Conservation (phyloP, 2,888 invertebrate species). For the Drosophila rubida region DNA sequence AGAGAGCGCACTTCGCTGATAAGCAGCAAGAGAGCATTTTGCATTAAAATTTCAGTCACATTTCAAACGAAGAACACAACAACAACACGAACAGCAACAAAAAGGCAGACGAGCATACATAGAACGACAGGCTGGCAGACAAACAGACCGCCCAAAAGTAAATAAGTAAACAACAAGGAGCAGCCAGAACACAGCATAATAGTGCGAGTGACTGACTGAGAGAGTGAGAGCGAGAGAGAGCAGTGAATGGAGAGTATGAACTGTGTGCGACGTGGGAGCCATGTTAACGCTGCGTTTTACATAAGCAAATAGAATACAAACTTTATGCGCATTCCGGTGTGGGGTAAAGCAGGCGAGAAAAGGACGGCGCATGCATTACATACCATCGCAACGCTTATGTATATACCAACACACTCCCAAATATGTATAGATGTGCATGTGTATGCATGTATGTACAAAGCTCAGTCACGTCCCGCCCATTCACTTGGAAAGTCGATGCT, state of each 20-base stretch:
- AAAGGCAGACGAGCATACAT: constrained; percentile 49
- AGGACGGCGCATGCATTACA: constrained; percentile 43
- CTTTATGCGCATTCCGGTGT: constrained; percentile 40
- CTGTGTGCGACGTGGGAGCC: constrained; percentile 24
- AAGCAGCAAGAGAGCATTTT: constrained; percentile 39
- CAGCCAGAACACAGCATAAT: constrained; percentile 18
- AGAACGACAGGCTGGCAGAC: constrained; percentile 35
- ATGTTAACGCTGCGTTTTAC: constrained; percentile 64
- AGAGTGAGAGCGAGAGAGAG: constrained; percentile 12
- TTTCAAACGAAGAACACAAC: constrained; percentile 60
- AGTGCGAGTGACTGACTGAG: not conserved
- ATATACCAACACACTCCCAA: constrained; percentile 7
- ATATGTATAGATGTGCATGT: constrained; percentile 9
- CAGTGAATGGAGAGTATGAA: constrained; percentile 7
- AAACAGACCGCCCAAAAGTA: constrained; percentile 59
- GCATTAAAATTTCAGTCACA: constrained; percentile 78
- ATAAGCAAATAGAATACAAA: constrained; percentile 73
- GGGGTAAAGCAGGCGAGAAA: constrained; percentile 44
- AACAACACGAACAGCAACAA: constrained; percentile 13
- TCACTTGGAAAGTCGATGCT: constrained; percentile 79
- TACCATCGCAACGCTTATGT: constrained; percentile 7
- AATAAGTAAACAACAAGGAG: constrained; percentile 69
- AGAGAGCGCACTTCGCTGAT: constrained; percentile 44
- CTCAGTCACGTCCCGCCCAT: constrained; percentile 78
- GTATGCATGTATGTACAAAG: constrained; percentile 24